Base-by-base conservation (phyloP, 2,797 vertebrate species). In the Anabacerthia variegaticeps region DNA sequence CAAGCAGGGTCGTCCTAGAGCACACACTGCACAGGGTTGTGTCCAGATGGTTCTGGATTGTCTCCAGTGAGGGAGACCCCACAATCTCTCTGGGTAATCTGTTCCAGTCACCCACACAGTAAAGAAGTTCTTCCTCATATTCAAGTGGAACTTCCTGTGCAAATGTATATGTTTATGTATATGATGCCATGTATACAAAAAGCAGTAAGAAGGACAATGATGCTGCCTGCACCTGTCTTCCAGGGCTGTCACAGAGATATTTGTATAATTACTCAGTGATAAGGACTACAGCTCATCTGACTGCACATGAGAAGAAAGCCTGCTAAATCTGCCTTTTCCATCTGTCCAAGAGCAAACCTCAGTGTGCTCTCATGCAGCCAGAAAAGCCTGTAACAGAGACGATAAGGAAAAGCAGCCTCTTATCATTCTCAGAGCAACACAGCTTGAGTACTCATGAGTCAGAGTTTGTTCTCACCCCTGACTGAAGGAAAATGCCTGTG, bases 381-480 rank as follows among this genome's bases (percentile, higher is more conserved):
- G 49, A 74, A 66, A 52, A 91, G 85, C 30, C 89, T 91, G 90
- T 34, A 83, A 51, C 36, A 59, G 44, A 80, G 65, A 22, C 88
- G 92, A 95, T 93, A 93, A 90, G 61, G 72, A 71, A 83, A 92
- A 92, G 32, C 54, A 77, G 22, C 15, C 78, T 91, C 3, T 61
- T 79, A 7, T 49, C 59, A 23, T 84, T 93, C 26, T 69, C 26
- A 34, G 28, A 36, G 36, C 52, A 83, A n/a, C 41, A 74, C 7
- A 24, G 52, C 68, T 68, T 61, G 79, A 65, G 56, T 67, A 65
- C n/a, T 75, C 44, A 28, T n/a, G 77, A 88, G 74, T 76, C 77
- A 78, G 21, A 46, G 11, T 77, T 87, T 79, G 44, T 56, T 92
- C 49, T 89, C 59, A 71, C 37, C 30, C 14, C 28, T 82, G 44